phyloP scores from a whole-genome alignment of 1,140 invertebrate genomes.

The Tetramorium alpestre region DNA sequence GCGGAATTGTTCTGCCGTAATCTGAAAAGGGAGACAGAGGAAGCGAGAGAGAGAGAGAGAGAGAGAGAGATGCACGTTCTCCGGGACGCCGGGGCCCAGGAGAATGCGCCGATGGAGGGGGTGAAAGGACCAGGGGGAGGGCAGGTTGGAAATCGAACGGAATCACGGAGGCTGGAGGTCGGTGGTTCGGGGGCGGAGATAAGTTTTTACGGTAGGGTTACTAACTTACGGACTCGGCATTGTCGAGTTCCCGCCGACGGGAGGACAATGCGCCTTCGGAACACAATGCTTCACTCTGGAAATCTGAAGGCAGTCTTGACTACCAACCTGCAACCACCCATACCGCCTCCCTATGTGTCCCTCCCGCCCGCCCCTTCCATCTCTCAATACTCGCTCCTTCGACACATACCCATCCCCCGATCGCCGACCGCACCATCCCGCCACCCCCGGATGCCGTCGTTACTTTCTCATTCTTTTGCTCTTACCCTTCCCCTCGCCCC shows the following conservation, averaged over 20 bases:
- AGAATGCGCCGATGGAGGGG: conserved; percentile 24
- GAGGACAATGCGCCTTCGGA: conserved; percentile 81
- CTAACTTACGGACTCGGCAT: conserved; percentile 82
- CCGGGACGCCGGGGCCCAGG: conserved; percentile 11
- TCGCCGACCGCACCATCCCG: conserved; percentile 23
- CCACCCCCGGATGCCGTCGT: conserved; percentile 21
- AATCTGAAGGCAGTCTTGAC: conserved; percentile 78
- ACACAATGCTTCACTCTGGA: conserved; percentile 81
- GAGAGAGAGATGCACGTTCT: conserved; percentile 1
- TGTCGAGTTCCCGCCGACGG: conserved; percentile 80
- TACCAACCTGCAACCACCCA: conserved; percentile 74
- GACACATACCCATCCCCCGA: conserved; percentile 61
- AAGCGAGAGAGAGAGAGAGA: not conserved
- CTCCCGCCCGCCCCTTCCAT: conserved; percentile 32
- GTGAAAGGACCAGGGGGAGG: conserved; percentile 11
- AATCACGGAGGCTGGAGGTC: conserved; percentile 74
- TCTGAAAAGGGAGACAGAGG: conserved; percentile 23
- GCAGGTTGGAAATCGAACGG: conserved; percentile 74
- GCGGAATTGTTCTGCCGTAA: conserved; percentile 51
- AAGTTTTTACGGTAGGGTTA: conserved; percentile 82
- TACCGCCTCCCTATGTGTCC: conserved; percentile 34
- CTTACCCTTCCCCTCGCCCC: not conserved
- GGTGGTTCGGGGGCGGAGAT: conserved; percentile 75
- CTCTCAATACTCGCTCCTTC: conserved; percentile 66
- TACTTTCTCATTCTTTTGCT: conserved; percentile 69